Evolutionary conservation across 2,797 vertebrate species (phyloP).

Genomic region (Hylomyscus alleni): DNA sequence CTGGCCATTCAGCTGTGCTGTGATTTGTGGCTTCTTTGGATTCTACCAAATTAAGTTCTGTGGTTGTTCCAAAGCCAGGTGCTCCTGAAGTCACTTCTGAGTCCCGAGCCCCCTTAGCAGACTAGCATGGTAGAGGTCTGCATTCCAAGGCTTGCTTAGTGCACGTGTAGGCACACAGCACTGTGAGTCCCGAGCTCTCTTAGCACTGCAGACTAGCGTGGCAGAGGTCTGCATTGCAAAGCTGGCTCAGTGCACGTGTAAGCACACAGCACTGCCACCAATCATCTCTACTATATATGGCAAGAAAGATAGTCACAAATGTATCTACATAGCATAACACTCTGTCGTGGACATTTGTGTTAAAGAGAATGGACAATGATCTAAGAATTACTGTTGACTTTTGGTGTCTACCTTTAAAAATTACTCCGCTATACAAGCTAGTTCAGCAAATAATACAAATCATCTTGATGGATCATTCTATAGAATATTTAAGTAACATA

Average conservation of each 20-base stretch:
- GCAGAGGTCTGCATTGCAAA: background rate
- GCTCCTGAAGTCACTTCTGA: background rate
- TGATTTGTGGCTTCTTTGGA: background rate
- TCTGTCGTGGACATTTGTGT: background rate
- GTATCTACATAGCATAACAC: background rate
- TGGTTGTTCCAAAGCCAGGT: background rate
- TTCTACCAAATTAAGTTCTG: background rate
- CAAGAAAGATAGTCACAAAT: background rate
- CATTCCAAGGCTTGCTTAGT: background rate
- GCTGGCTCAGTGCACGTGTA: background rate
- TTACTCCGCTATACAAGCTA: background rate
- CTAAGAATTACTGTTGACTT: constrained; percentile 18
- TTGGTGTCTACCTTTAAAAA: background rate
- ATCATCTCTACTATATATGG: background rate
- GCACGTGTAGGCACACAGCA: too few relatives aligned
- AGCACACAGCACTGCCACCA: background rate
- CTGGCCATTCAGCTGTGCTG: background rate
- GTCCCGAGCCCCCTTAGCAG: background rate
- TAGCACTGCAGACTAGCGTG: background rate
- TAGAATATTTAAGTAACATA: background rate
- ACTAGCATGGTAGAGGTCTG: background rate
- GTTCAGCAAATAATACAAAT: background rate
- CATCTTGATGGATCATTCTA: background rate
- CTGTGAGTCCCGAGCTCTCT: background rate
- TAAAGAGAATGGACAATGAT: background rate